A percentile compares a stretch with the other conserved stretches of the same genome.
Conservation (phyloP, 2,888 invertebrate species). For the Cantharis rustica region DNA sequence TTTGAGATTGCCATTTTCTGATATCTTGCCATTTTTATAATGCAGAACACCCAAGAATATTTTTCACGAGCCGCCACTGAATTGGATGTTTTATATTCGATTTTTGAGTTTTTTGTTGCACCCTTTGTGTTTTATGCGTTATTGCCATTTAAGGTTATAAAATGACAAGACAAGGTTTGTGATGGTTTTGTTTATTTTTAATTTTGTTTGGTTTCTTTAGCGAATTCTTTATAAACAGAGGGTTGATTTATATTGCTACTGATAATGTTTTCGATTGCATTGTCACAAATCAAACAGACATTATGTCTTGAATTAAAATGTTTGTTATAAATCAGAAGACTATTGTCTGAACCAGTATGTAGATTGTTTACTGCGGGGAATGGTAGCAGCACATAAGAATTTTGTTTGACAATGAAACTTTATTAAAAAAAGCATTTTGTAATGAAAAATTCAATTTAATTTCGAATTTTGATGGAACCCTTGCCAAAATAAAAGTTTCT, state of each 20-base stretch:
- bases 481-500: background rate
- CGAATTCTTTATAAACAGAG: constrained; percentile 36
- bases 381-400: constrained; percentile 7
- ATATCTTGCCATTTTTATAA: too few relatives aligned
- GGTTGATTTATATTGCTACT: constrained; percentile 52
- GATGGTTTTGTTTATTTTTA: constrained; percentile 36
- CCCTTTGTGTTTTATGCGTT: constrained; percentile 1
- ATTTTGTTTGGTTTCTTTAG: constrained; percentile 28
- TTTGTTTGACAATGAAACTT: background rate
- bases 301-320: constrained; percentile 57
- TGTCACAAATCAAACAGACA: constrained; percentile 57
- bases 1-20: too few relatives aligned
- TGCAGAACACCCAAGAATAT: too few relatives aligned
- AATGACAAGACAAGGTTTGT: constrained; percentile 20
- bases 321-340: constrained; percentile 53
- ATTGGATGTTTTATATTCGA: background rate
- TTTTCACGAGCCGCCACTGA: too few relatives aligned
- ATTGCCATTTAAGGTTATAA: constrained; percentile 23
- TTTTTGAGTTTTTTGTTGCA: background rate
- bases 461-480: background rate
- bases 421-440: background rate
- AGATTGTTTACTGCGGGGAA: constrained; percentile 43
- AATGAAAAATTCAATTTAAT: background rate
- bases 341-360: constrained; percentile 56
- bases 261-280: constrained; percentile 55